Conservation (phyloP, 1,140 invertebrate genomes). For the Drosophila kikkawai region DNA sequence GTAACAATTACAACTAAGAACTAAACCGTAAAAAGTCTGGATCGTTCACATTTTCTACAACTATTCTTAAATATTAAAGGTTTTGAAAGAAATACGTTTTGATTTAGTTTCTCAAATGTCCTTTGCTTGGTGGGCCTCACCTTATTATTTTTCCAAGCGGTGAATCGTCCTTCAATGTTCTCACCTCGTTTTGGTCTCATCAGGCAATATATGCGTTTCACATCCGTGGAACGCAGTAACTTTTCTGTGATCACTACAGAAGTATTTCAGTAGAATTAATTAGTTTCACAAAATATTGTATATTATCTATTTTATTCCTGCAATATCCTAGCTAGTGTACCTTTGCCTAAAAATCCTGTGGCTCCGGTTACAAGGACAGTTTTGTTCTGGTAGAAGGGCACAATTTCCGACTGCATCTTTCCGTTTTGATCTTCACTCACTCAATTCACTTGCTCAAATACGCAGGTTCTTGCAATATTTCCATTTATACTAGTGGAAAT, state of each 20-base stretch:
- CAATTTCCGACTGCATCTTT: slow-evolving; percentile 78
- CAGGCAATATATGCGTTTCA: slow-evolving; percentile 91
- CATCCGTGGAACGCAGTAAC: slow-evolving; percentile 90
- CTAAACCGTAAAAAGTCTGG: too few species aligned
- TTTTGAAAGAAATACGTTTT: neutral
- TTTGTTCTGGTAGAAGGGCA: slow-evolving; percentile 87
- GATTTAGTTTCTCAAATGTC: neutral
- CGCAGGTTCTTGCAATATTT: neutral
- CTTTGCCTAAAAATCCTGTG: slow-evolving; percentile 92
- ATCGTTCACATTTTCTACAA: neutral
- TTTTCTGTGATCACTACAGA: slow-evolving; percentile 90
- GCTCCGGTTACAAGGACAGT: slow-evolving; percentile 88
- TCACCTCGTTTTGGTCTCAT: slow-evolving; percentile 91
- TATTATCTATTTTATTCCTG: too few species aligned
- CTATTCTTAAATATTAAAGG: too few species aligned
- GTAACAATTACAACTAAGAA: neutral
- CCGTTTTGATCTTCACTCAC: neutral
- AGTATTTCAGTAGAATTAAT: neutral
- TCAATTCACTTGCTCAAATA: neutral
- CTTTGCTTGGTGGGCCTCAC: slow-evolving; percentile 34
- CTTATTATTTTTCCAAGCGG: slow-evolving; percentile 85
- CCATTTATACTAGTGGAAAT: slow-evolving; percentile 6
- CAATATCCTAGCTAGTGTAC: slow-evolving; percentile 43
- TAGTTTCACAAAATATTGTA: too few species aligned
- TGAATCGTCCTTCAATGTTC: slow-evolving; percentile 88